Evolutionary conservation across 2,797 vertebrate species (phyloP).

Genomic region (Pterois miles): DNA sequence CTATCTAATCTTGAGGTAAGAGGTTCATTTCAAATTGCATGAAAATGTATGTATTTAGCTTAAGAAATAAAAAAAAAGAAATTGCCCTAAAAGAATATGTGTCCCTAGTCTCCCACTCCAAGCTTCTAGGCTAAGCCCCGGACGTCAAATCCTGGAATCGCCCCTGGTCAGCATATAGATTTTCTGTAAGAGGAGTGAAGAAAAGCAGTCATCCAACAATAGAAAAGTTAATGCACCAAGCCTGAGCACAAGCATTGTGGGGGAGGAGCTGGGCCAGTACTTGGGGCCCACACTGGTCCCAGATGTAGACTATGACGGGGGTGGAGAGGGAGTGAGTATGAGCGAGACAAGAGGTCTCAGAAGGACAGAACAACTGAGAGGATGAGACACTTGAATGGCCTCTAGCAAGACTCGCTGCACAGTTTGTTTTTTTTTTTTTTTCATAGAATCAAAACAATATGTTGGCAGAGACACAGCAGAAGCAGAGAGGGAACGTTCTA

Average conservation of each 20-base stretch:
- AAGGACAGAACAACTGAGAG: constrained; percentile 35
- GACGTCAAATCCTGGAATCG: constrained; percentile 34
- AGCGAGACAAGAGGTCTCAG: constrained; percentile 23
- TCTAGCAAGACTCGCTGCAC: constrained; percentile 30
- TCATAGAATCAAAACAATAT: constrained; percentile 54
- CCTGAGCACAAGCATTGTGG: constrained; percentile 47
- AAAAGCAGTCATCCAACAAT: constrained; percentile 60
- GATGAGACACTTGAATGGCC: constrained; percentile 23
- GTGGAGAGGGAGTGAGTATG: constrained; percentile 13
- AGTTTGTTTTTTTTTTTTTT: constrained; percentile 35
- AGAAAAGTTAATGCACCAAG: constrained; percentile 66
- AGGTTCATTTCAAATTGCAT: constrained; percentile 33
- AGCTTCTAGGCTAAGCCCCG: constrained; percentile 26
- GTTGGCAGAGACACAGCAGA: neutral
- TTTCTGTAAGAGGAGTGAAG: constrained; percentile 51
- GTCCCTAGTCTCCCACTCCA: constrained; percentile 4
- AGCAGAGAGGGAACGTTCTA: constrained; percentile 16
- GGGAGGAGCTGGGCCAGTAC: constrained; percentile 49
- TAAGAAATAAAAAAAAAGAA: neutral
- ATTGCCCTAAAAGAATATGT: neutral
- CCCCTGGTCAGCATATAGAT: constrained; percentile 51
- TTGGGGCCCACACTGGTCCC: constrained; percentile 43
- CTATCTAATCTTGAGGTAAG: constrained; percentile 28
- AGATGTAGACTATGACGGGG: constrained; percentile 50
- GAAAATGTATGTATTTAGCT: constrained; percentile 19